Percentiles rank a stretch among this genome's conserved stretches.
Conservation (phyloP, 2,888 invertebrate genomes). For the Lasioglossum figueresi region DNA sequence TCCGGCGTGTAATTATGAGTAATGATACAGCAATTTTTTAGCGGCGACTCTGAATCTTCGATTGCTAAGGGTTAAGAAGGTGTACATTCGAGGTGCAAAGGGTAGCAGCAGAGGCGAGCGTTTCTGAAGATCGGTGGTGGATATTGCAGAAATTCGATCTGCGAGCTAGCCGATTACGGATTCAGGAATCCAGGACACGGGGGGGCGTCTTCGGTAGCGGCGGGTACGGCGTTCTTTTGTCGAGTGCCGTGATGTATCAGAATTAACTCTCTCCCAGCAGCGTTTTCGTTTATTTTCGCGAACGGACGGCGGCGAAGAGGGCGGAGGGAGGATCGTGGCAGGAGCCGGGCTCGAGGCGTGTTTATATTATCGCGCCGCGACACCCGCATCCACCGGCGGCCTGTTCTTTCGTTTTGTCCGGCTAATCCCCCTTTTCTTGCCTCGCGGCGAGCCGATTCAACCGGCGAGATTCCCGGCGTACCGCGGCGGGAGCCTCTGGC, state of each 20-base stretch:
- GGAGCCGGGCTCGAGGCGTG: slow-evolving; percentile 10
- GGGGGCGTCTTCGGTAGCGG: slow-evolving; percentile 4
- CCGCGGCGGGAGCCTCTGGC: slow-evolving; percentile 52
- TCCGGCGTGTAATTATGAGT: too few relatives aligned
- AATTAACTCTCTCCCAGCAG: slow-evolving; percentile 24
- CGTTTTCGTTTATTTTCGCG: slow-evolving; percentile 27
- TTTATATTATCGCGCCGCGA: slow-evolving; percentile 47
- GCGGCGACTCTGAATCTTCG: too few relatives aligned
- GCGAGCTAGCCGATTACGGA: slow-evolving; percentile 21
- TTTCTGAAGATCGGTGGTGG: background rate
- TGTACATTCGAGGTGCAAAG: background rate
- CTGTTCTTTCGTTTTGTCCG: slow-evolving; percentile 48
- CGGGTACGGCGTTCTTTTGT: slow-evolving; percentile 22
- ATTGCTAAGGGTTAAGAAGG: background rate
- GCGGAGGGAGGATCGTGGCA: slow-evolving; percentile 6
- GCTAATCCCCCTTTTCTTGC: slow-evolving; percentile 47
- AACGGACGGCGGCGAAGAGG: background rate
- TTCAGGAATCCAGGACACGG: slow-evolving; percentile 31
- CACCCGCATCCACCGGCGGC: slow-evolving; percentile 56
- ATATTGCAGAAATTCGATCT: slow-evolving; percentile 3
- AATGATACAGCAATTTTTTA: too few relatives aligned
- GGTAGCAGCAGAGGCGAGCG: background rate
- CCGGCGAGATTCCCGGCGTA: slow-evolving; percentile 67
- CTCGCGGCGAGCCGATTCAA: slow-evolving; percentile 55
- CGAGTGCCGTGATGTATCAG: slow-evolving; percentile 36